Base-by-base conservation (phyloP, 1,140 invertebrate genomes). In the Hormaphis cornu region DNA sequence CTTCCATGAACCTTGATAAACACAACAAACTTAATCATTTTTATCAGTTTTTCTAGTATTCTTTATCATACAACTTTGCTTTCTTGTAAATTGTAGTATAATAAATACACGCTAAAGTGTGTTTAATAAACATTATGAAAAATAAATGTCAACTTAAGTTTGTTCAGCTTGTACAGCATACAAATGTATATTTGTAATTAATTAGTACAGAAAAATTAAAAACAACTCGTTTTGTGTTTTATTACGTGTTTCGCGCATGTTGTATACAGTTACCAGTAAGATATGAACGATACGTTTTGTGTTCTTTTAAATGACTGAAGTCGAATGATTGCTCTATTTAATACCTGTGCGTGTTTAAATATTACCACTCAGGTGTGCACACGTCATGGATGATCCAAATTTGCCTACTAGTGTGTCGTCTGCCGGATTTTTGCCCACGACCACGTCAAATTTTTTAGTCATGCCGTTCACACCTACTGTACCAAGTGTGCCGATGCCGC, bases 391-490 rank as follows among this genome's bases (percentile, higher is more conserved):
- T 35, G 61, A 66, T 48, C 44, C 61, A 35, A 66, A 66, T 66
- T 48, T 66, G 10, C 33, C 26, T 16, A 30, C 61, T 1, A 4
- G 26, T 1, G 44, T 3, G 16, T 50, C 61, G 16, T 33, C 28
- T 35, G 12, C 61, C 1, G 61, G 61, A 10, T 66, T 66, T 66
- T 48, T 66, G 40, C 61, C 61, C 1, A 50, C 61, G 1, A 66
- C 61, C 33, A 50, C 61, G 0, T 0, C 61, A 48, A 66, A 66
- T 50, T 66, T 50, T 46, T 66, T 66, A 66, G 61, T 66, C 22
- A 66, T 66, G 61, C 61, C 61, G 2, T 66, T 66, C 12, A 50
- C 61, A n/a, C 61, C 61, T 50, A 48, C 61, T 22, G 61, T 66
- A 4, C 61, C 61, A 0, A 66, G 42, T 66, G 61, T 66, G 24